A percentile compares a stretch with the other conserved stretches of the same genome.
phyloP scores from a whole-genome alignment of 2,888 invertebrate species.

The Operophtera brumata region DNA sequence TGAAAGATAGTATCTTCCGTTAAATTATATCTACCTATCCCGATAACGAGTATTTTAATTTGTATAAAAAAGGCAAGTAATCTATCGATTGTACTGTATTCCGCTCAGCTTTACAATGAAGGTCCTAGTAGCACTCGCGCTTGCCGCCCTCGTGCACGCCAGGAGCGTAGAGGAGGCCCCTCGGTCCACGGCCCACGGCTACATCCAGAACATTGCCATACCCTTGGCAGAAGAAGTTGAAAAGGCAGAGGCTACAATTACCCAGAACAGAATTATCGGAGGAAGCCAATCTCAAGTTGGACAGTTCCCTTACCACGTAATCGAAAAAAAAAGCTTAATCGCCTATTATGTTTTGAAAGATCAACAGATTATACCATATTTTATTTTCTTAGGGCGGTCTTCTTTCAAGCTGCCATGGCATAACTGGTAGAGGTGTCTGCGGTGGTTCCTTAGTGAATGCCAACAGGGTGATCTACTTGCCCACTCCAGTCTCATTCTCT shows the following conservation, averaged over 20 bases:
- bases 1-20: too few species aligned
- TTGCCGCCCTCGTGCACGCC: constrained; percentile 17
- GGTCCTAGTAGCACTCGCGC: constrained; percentile 16
- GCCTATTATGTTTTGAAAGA: too few species aligned
- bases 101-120: constrained; percentile 18
- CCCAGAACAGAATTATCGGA: constrained; percentile 8
- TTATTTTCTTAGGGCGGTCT: constrained; percentile 31
- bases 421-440: constrained; percentile 36
- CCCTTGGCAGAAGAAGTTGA: constrained; percentile 20
- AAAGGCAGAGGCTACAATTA: constrained; percentile 23
- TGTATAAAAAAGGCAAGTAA: not conserved
- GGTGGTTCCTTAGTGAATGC: constrained; percentile 43
- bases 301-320: constrained; percentile 1
- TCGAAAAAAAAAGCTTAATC: not conserved
- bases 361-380: too few species aligned
- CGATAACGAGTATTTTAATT: not conserved
- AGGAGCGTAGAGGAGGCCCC: not conserved
- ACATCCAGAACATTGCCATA: constrained; percentile 18
- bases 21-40: too few species aligned
- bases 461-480: constrained; percentile 31
- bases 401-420: constrained; percentile 8
- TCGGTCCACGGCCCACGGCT: constrained; percentile 1
- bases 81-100: too few species aligned
- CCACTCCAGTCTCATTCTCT: constrained; percentile 20
- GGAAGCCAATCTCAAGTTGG: not conserved